Evolutionary conservation across 1,140 invertebrate species (phyloP).

Genomic region (Drosophila saltans): DNA sequence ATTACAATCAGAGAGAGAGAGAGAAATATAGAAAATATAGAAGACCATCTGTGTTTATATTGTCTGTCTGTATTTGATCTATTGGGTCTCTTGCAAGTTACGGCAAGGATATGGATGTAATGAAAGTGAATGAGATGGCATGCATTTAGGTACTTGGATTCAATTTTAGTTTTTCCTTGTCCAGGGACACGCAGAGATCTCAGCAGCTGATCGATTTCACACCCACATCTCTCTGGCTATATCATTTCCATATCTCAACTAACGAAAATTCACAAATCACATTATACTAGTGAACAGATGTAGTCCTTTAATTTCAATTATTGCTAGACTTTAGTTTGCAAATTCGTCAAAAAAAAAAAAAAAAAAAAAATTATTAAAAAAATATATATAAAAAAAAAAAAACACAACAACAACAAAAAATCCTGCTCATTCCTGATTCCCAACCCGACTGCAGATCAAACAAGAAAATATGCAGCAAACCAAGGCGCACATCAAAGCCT

Average conservation of each 20-base stretch:
- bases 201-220: not conserved
- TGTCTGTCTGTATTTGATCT: too few relatives aligned
- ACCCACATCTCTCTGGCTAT: not conserved
- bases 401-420: conserved; percentile 37
- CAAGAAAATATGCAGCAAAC: conserved; percentile 74
- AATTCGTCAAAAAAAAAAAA: not conserved
- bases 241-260: conserved; percentile 46
- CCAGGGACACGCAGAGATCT: too few relatives aligned
- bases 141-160: too few relatives aligned
- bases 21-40: too few relatives aligned
- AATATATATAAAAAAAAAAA: conserved; percentile 18
- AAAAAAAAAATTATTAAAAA: not conserved
- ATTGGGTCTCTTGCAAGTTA: too few relatives aligned
- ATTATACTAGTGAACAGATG: conserved; percentile 23
- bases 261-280: conserved; percentile 22
- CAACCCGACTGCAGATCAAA: conserved; percentile 74
- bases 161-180: too few relatives aligned
- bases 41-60: too few relatives aligned
- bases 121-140: not conserved
- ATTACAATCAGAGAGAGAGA: too few relatives aligned
- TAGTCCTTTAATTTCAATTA: conserved; percentile 20
- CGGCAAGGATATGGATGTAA: too few relatives aligned
- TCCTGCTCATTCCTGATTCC: conserved; percentile 59
- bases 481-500: conserved; percentile 74
- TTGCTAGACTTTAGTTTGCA: conserved; percentile 4